phyloP scores from a whole-genome alignment of 2,888 invertebrate species.

The Idaea dimidiata region DNA sequence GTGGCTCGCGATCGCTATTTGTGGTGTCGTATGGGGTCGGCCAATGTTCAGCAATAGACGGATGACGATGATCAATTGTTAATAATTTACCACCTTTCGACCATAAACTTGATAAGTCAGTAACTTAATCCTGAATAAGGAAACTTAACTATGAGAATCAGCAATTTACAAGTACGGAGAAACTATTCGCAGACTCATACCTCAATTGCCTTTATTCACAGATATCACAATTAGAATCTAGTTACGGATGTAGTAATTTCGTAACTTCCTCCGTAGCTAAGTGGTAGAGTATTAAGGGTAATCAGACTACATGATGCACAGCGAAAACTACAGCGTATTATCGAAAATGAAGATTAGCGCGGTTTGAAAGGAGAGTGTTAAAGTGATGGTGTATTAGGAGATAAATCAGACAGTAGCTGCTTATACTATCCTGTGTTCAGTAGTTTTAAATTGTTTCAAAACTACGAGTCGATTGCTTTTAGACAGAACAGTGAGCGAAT shows the following conservation, averaged over 20 bases:
- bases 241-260: slow-evolving; percentile 62
- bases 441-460: not conserved
- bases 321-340: slow-evolving; percentile 49
- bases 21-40: too few relatives aligned
- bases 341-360: not conserved
- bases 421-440: not conserved
- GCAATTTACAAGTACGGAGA: slow-evolving; percentile 2
- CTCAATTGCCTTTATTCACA: slow-evolving; percentile 21
- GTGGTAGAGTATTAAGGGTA: slow-evolving; percentile 49
- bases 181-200: slow-evolving; percentile 3
- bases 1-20: too few relatives aligned
- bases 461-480: not conserved
- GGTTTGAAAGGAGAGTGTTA: not conserved
- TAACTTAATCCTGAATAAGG: not conserved
- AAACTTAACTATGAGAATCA: slow-evolving; percentile 3
- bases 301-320: slow-evolving; percentile 48
- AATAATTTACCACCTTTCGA: not conserved
- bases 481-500: not conserved
- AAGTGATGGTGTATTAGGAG: slow-evolving; percentile 11
- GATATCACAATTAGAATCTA: slow-evolving; percentile 50
- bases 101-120: not conserved
- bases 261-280: slow-evolving; percentile 53
- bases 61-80: too few relatives aligned
- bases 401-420: not conserved
- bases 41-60: too few relatives aligned